A percentile compares a stretch with the other conserved stretches of the same genome.
phyloP scores from a whole-genome alignment of 2,797 vertebrate genomes.

The Micropoecilia bifurca region DNA sequence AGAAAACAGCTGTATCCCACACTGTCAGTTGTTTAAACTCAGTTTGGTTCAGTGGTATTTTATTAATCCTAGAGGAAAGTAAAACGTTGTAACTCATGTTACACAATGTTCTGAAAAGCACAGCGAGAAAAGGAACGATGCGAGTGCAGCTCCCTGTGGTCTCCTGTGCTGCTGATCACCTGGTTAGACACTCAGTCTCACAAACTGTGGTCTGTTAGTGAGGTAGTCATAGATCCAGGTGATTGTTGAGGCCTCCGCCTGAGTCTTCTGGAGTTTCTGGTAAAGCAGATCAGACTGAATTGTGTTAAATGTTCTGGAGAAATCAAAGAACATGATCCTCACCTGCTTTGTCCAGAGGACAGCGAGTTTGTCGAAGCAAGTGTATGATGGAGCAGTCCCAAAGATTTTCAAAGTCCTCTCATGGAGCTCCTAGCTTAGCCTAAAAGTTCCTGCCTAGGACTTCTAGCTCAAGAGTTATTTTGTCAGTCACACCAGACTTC shows the following conservation, averaged over 20 bases:
- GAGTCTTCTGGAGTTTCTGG: not conserved
- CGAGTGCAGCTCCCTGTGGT: not conserved
- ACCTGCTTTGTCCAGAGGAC: not conserved
- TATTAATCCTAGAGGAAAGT: not conserved
- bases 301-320: too few species aligned
- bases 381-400: not conserved
- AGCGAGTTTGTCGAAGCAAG: not conserved
- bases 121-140: not conserved
- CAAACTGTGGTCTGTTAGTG: not conserved
- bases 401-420: too few species aligned
- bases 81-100: not conserved
- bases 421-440: too few species aligned
- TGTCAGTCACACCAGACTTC: too few species aligned
- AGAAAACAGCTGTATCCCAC: constrained; percentile 3
- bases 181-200: not conserved
- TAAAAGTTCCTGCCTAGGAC: too few species aligned
- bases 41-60: not conserved
- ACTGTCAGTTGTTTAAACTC: not conserved
- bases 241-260: not conserved
- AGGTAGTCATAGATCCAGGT: not conserved
- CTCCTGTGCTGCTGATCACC: not conserved
- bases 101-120: not conserved
- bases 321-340: not conserved
- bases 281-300: too few species aligned
- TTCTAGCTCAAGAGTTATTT: too few species aligned